phyloP scores from a whole-genome alignment of 2,888 invertebrate genomes.

The Trissolcus japonicus region DNA sequence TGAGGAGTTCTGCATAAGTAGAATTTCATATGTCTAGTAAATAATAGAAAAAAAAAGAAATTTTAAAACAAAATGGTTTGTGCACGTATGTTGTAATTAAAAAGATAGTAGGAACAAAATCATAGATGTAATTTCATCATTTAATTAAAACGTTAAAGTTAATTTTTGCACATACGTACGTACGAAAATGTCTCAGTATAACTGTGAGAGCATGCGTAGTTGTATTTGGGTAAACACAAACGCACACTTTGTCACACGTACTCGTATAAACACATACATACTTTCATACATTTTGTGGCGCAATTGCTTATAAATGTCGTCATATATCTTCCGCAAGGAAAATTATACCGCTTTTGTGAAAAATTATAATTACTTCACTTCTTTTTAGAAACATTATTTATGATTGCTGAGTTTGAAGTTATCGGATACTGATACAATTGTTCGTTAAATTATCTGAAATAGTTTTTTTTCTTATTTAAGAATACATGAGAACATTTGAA shows the following conservation, averaged over 20 bases:
- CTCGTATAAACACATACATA: conserved; percentile 39
- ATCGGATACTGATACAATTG: conserved; percentile 36
- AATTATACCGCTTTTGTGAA: conserved; percentile 29
- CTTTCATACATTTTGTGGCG: conserved; percentile 52
- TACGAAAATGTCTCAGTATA: conserved; percentile 7
- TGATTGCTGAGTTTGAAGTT: conserved; percentile 32
- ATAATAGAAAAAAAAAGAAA: background rate
- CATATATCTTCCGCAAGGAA: conserved; percentile 56
- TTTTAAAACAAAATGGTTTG: background rate
- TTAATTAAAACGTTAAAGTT: background rate
- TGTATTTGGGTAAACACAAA: conserved; percentile 11
- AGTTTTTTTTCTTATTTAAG: conserved; percentile 46
- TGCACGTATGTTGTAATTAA: background rate
- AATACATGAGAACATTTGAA: conserved; percentile 56
- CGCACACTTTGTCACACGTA: conserved; percentile 9
- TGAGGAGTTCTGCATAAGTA: too few species aligned
- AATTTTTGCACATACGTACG: conserved; percentile 10
- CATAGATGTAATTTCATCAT: background rate
- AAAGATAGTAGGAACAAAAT: background rate
- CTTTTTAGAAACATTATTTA: conserved; percentile 26
- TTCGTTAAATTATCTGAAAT: conserved; percentile 43
- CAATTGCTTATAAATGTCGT: conserved; percentile 55
- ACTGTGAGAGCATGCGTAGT: conserved; percentile 15
- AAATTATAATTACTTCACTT: conserved; percentile 41
- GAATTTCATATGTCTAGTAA: too few species aligned